phyloP scores from a whole-genome alignment of 2,113 vertebrate species.

The Hypocryptadius cinnamomeus region DNA sequence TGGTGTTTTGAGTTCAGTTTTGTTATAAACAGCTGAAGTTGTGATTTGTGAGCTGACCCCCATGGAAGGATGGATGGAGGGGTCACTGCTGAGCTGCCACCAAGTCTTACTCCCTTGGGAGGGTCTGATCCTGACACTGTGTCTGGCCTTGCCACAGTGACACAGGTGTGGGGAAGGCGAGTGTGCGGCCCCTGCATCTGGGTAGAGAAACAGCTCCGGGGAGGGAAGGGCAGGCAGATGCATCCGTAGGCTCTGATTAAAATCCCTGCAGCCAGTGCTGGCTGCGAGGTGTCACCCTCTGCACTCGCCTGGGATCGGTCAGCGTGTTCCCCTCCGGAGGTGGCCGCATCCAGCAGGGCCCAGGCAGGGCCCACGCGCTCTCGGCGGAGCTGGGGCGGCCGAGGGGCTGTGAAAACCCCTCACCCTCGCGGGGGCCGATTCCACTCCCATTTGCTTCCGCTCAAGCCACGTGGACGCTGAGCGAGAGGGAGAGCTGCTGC shows the following conservation, averaged over 20 bases:
- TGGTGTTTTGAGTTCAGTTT: background rate
- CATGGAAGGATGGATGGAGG: background rate
- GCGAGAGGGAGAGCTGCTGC: background rate
- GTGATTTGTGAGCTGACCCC: background rate
- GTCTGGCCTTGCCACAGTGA: background rate
- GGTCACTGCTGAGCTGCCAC: background rate
- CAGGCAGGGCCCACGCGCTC: background rate
- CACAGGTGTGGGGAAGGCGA: accelerated
- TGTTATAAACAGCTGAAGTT: background rate
- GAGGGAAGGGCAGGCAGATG: background rate
- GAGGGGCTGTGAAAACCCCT: background rate
- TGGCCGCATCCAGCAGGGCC: background rate
- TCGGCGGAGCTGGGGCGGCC: background rate
- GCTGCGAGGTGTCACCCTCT: background rate
- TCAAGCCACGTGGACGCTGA: background rate
- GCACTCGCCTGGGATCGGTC: accelerated
- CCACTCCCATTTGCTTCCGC: background rate
- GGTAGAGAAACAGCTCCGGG: background rate
- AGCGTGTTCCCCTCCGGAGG: accelerated
- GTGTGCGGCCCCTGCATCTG: accelerated
- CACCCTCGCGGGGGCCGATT: background rate
- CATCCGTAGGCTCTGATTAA: accelerated
- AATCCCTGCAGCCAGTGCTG: background rate
- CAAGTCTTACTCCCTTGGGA: background rate
- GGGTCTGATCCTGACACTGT: background rate